A percentile compares a stretch with the other conserved stretches of the same genome.
Conservation (phyloP, 92 coral and sea anemone genomes). For the Zoanthus solanderi region DNA sequence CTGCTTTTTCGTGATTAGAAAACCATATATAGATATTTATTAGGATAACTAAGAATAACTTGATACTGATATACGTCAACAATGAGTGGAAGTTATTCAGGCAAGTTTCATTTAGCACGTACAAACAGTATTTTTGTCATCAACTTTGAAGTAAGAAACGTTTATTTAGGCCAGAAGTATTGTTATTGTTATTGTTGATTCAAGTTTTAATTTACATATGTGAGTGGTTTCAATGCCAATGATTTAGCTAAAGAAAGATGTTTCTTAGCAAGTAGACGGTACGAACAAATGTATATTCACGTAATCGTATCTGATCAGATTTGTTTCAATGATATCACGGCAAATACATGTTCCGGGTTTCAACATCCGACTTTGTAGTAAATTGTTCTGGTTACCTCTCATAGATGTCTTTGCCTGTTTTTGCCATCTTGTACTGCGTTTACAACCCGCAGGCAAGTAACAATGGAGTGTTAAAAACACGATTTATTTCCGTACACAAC, state of each 20-base stretch:
- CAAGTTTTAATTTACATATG: slow-evolving; percentile 50
- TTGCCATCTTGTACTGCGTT: slow-evolving; percentile 55
- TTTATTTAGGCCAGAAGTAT: slow-evolving; percentile 48
- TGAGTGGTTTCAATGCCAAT: slow-evolving; percentile 59
- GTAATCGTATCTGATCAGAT: slow-evolving; percentile 57
- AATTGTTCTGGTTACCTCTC: slow-evolving; percentile 56
- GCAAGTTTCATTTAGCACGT: slow-evolving; percentile 53
- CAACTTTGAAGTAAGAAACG: slow-evolving; percentile 45
- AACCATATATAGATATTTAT: slow-evolving; percentile 44
- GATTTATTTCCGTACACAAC: slow-evolving; percentile 47
- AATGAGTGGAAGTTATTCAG: slow-evolving; percentile 52
- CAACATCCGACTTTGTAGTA: slow-evolving; percentile 58
- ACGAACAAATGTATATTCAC: slow-evolving; percentile 54
- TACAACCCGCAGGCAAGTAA: slow-evolving; percentile 54
- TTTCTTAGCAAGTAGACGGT: slow-evolving; percentile 59
- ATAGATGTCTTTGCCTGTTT: slow-evolving; percentile 53
- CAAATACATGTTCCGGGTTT: slow-evolving; percentile 55
- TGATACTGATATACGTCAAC: slow-evolving; percentile 51
- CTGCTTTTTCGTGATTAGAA: slow-evolving; percentile 51
- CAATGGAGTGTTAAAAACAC: slow-evolving; percentile 52
- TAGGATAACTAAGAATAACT: slow-evolving; percentile 49
- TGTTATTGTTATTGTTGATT: slow-evolving; percentile 38
- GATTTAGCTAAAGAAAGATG: slow-evolving; percentile 55
- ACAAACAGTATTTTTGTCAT: slow-evolving; percentile 54
- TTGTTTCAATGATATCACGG: slow-evolving; percentile 57